phyloP scores from a whole-genome alignment of 2,797 vertebrate genomes.

The Nothura maculosa region DNA sequence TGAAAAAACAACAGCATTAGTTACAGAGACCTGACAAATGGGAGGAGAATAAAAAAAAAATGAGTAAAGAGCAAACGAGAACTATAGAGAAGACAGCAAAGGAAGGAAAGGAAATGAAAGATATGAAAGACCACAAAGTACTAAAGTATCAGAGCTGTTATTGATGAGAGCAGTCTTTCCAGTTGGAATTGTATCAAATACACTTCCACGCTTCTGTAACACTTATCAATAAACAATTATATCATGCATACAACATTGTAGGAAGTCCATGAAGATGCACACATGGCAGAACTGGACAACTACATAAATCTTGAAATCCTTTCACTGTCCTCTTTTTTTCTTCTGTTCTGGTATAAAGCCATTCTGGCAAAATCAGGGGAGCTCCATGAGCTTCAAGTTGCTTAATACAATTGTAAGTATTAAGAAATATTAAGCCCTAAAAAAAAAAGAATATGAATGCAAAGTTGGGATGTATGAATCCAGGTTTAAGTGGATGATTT shows the following conservation, averaged over 20 bases:
- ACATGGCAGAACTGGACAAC: background rate
- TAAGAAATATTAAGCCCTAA: background rate
- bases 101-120: background rate
- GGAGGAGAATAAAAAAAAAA: background rate
- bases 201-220: background rate
- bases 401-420: background rate
- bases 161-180: background rate
- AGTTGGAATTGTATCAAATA: background rate
- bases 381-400: background rate
- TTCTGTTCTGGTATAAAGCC: background rate
- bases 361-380: background rate
- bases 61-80: background rate
- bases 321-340: background rate
- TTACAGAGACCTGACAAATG: background rate
- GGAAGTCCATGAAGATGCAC: background rate
- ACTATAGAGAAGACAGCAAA: background rate
- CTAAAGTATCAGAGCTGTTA: background rate
- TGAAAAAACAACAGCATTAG: conserved; percentile 20
- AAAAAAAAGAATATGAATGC: background rate
- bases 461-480: background rate
- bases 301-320: background rate
- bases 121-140: background rate
- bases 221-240: background rate
- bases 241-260: background rate
- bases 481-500: background rate